Evolutionary conservation across 2,888 invertebrate species (phyloP).

Genomic region (Cephus rjabovi): DNA sequence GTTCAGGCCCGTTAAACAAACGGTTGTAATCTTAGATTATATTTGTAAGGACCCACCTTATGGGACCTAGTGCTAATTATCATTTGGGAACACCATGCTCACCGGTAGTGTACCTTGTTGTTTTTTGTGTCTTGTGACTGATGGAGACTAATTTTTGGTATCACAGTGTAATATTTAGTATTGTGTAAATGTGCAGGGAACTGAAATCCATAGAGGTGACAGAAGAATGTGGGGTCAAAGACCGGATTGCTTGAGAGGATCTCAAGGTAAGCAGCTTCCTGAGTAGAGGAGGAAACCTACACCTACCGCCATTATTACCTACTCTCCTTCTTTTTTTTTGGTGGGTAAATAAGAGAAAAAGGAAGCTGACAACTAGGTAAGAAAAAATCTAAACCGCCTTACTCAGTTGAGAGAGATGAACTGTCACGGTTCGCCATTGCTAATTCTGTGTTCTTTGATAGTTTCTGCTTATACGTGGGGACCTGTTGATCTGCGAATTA

Average conservation of each 20-base stretch:
- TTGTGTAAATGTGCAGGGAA: background rate
- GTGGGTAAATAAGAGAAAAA: too few relatives aligned
- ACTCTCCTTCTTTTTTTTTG: too few relatives aligned
- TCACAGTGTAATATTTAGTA: background rate
- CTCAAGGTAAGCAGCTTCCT: conserved; percentile 55
- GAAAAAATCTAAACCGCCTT: conserved; percentile 14
- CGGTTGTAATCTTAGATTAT: background rate
- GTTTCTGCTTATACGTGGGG: too few relatives aligned
- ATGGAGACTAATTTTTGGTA: background rate
- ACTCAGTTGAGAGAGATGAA: too few relatives aligned
- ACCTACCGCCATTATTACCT: background rate
- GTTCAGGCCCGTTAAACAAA: conserved; percentile 45
- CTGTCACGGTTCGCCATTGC: too few relatives aligned
- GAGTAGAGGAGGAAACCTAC: conserved; percentile 19
- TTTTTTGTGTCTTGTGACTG: background rate
- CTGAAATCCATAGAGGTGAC: conserved; percentile 2
- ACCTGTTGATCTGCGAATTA: too few relatives aligned
- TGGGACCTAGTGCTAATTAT: background rate
- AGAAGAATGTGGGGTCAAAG: conserved; percentile 57
- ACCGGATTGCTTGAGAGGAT: conserved; percentile 43
- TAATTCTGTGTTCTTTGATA: too few relatives aligned
- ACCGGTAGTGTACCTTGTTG: background rate
- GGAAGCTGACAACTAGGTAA: background rate
- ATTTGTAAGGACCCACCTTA: background rate
- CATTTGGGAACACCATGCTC: background rate